Percentiles rank a stretch among this genome's conserved stretches.
Evolutionary conservation across 2,113 vertebrate genomes (phyloP).

Genomic region (Pelusios castaneus): DNA sequence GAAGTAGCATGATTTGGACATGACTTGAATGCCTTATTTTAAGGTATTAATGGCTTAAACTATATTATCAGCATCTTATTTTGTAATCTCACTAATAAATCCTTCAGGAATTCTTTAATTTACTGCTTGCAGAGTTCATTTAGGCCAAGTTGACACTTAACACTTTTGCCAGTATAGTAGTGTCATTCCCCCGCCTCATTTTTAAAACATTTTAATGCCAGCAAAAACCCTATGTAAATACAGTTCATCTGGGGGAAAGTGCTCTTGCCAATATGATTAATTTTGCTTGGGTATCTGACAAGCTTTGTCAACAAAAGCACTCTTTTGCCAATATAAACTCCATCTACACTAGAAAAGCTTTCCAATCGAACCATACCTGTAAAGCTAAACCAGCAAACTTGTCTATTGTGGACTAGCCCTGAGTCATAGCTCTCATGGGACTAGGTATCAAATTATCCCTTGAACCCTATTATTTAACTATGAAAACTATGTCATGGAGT

Average conservation of each 20-base stretch:
- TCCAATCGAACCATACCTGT: too few relatives aligned
- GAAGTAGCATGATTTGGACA: neutral
- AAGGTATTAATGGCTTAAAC: neutral
- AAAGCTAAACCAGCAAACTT: rapidly evolving
- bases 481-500: neutral
- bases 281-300: too few relatives aligned
- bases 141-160: rapidly evolving
- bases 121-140: neutral
- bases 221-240: too few relatives aligned
- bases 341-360: neutral
- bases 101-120: neutral
- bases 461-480: neutral
- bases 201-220: too few relatives aligned
- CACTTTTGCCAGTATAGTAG: neutral
- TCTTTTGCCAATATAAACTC: neutral
- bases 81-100: too few relatives aligned
- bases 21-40: neutral
- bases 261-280: too few relatives aligned
- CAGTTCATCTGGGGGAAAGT: too few relatives aligned
- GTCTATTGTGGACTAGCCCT: neutral
- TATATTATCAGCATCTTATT: neutral
- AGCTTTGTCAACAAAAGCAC: neutral
- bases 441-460: neutral
- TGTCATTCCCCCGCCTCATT: too few relatives aligned
- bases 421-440: neutral